Evolutionary conservation across 2,797 vertebrate species (phyloP).

Genomic region (Galagoides demidoff): DNA sequence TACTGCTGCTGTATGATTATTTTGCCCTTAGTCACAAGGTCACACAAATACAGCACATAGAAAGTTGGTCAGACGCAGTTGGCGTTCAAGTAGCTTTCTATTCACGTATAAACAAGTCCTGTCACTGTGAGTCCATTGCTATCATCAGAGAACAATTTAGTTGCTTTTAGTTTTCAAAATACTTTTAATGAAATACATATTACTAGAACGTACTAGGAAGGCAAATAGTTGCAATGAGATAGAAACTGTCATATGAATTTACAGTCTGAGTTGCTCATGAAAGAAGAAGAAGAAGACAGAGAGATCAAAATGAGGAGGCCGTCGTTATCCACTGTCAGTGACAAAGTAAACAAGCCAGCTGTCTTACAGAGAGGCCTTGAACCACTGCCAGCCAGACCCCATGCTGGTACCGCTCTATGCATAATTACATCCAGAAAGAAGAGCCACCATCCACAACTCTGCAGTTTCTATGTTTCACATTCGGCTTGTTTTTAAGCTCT

Average conservation of each 20-base stretch:
- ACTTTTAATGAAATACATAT: constrained; percentile 21
- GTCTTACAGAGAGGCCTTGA: background rate
- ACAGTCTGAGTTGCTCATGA: background rate
- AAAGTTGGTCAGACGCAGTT: background rate
- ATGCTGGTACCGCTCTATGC: fast-evolving
- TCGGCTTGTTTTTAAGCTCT: background rate
- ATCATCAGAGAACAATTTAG: background rate
- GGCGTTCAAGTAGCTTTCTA: background rate
- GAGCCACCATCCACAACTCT: background rate
- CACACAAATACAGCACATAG: background rate
- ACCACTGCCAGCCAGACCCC: background rate
- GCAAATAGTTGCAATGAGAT: background rate
- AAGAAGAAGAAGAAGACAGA: background rate
- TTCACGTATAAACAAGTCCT: background rate
- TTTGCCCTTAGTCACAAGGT: background rate
- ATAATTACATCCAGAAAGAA: background rate
- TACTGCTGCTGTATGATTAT: background rate
- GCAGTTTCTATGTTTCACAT: background rate
- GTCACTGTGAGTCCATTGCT: background rate
- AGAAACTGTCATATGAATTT: background rate
- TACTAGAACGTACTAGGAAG: background rate
- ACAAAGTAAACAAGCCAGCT: background rate
- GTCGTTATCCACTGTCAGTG: background rate
- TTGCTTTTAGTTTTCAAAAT: constrained; percentile 10
- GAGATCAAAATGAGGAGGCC: background rate